phyloP scores from a whole-genome alignment of 2,797 vertebrate genomes.

The Rhyacichthys aspro region DNA sequence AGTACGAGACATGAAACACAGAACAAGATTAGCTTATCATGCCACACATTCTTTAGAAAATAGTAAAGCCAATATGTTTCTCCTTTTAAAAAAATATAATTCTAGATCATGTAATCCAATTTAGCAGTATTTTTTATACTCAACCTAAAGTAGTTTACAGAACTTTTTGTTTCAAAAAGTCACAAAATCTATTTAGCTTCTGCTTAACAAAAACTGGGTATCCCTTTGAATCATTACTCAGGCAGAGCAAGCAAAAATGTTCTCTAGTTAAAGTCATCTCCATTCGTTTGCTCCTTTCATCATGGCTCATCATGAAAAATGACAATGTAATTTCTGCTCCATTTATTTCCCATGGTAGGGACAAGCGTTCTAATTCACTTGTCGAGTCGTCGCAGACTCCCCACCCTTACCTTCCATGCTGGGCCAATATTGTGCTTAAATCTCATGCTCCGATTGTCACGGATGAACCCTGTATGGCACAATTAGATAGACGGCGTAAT shows the following conservation, averaged over 20 bases:
- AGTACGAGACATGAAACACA: slow-evolving; percentile 2
- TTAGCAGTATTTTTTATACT: too few relatives aligned
- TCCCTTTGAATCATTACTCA: slow-evolving; percentile 7
- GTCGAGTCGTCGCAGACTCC: slow-evolving; percentile 61
- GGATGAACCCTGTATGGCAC: slow-evolving; percentile 71
- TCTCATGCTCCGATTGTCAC: slow-evolving; percentile 83
- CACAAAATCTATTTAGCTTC: background rate
- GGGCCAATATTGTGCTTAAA: slow-evolving; percentile 83
- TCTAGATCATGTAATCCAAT: too few relatives aligned
- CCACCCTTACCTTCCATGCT: slow-evolving; percentile 78
- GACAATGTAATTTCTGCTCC: slow-evolving; percentile 81
- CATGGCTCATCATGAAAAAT: slow-evolving; percentile 61
- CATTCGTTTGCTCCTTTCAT: slow-evolving; percentile 47
- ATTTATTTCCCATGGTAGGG: slow-evolving; percentile 78
- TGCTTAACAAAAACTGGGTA: background rate
- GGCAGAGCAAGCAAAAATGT: slow-evolving; percentile 21
- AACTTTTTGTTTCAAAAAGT: background rate
- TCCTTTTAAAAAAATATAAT: too few relatives aligned
- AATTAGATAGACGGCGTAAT: slow-evolving; percentile 79
- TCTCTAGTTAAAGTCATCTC: slow-evolving; percentile 44
- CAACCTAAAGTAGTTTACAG: too few relatives aligned
- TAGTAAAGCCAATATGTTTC: too few relatives aligned
- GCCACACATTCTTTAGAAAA: too few relatives aligned
- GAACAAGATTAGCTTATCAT: too few relatives aligned
- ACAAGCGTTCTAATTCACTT: slow-evolving; percentile 69